Conservation (phyloP, 2,888 invertebrate genomes). For the Synergus laeviventris region DNA sequence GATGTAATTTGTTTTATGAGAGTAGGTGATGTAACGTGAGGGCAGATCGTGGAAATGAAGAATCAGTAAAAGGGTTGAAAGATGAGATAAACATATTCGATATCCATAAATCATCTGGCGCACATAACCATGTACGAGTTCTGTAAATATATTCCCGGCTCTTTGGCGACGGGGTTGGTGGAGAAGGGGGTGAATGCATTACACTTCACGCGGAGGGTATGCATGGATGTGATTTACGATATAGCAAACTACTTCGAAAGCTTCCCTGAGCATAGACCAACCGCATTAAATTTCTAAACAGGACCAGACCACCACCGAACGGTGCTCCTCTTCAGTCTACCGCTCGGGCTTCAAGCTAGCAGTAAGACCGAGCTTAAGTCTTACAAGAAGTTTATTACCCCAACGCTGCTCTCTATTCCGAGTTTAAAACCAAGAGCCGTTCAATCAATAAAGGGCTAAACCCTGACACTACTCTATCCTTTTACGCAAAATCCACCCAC, state of each 20-base stretch:
- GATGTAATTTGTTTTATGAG: too few species aligned
- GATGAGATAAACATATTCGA: conserved; percentile 17
- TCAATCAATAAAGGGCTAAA: conserved; percentile 54
- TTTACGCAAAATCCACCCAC: conserved; percentile 43
- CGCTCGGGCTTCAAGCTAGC: conserved; percentile 21
- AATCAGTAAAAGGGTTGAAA: neutral
- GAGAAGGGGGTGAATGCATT: conserved; percentile 68
- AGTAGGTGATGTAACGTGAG: neutral
- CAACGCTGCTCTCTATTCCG: conserved; percentile 43
- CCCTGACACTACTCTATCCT: conserved; percentile 22
- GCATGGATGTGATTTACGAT: conserved; percentile 63
- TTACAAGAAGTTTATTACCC: conserved; percentile 52
- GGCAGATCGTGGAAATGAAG: neutral
- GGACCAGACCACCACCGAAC: conserved; percentile 44
- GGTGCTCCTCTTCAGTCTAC: conserved; percentile 41
- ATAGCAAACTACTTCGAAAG: conserved; percentile 62
- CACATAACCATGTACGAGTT: neutral
- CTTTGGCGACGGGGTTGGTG: conserved; percentile 21
- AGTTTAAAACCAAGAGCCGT: conserved; percentile 50
- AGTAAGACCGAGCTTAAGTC: conserved; percentile 45
- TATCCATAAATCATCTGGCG: conserved; percentile 21
- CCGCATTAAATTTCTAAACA: conserved; percentile 63
- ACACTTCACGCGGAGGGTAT: conserved; percentile 51
- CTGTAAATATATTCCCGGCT: conserved; percentile 14
- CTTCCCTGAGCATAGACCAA: conserved; percentile 47